Conservation (phyloP, 2,797 vertebrate species). For the Phataginus tetradactyla region DNA sequence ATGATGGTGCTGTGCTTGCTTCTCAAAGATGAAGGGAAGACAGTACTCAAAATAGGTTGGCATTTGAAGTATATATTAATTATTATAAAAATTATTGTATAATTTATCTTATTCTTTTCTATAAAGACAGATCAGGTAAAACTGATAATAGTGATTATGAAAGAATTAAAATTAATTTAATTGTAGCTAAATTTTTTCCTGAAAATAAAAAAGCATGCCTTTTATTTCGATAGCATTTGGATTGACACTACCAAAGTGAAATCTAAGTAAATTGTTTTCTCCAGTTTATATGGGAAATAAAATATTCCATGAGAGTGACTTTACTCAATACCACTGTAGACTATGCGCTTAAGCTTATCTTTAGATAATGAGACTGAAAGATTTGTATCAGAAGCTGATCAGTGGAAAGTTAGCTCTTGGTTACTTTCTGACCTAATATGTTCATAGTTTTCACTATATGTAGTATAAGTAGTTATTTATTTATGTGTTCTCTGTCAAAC, state of each 20-base stretch:
- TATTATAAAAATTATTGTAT: neutral
- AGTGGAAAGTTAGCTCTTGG: neutral
- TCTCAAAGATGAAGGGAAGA: constrained; percentile 48
- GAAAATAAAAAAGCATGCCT: neutral
- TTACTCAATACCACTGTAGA: neutral
- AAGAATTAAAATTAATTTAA: neutral
- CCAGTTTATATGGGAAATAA: neutral
- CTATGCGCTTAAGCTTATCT: neutral
- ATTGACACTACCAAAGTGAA: neutral
- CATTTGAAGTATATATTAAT: neutral
- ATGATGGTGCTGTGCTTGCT: neutral
- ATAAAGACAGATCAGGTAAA: neutral
- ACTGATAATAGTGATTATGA: neutral
- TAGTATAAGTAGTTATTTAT: neutral
- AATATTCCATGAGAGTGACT: neutral
- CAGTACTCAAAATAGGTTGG: neutral
- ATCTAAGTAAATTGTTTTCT: neutral
- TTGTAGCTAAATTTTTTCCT: neutral
- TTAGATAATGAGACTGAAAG: neutral
- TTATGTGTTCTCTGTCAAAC: neutral
- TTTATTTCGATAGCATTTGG: neutral
- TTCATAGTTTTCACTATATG: neutral
- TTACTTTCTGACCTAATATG: neutral
- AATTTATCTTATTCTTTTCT: neutral
- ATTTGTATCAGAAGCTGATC: neutral